Conservation (phyloP, 2,113 vertebrate species). For the pig (Sus scrofa) region DNA sequence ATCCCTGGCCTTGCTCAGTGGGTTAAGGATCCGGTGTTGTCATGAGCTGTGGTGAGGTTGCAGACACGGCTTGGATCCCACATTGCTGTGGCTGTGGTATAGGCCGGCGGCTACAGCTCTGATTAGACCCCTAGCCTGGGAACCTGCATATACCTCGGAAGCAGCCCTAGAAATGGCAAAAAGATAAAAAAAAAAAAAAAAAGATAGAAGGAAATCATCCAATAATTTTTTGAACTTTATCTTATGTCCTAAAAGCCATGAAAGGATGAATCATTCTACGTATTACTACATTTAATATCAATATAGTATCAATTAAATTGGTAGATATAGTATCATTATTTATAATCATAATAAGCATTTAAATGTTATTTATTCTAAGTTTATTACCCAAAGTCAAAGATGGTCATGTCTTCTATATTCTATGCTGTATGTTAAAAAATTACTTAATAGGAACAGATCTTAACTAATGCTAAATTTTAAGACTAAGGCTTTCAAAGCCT, state of each 20-base stretch:
- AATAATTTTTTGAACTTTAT: neutral
- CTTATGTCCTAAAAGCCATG: neutral
- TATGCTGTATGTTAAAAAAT: neutral
- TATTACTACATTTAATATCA: neutral
- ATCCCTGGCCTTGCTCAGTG: no score
- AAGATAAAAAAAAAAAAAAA: no score
- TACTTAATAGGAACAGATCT: neutral
- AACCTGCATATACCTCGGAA: no score
- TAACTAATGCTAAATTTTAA: neutral
- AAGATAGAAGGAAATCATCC: neutral
- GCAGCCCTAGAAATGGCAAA: no score
- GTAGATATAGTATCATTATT: neutral
- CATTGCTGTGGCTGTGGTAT: no score
- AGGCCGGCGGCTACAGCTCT: no score
- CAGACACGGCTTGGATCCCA: no score
- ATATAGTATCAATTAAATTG: neutral
- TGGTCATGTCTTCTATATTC: neutral
- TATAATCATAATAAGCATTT: neutral
- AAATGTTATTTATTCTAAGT: neutral
- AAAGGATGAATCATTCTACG: neutral
- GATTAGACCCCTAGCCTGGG: no score
- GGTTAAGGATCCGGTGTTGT: no score
- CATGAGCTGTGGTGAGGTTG: no score
- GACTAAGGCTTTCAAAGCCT: neutral
- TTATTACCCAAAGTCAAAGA: neutral